Percentiles rank a stretch among this genome's conserved stretches.
These are phyloP conservation scores for Bedellia somnulentella DNA, from an alignment of 2,888 invertebrate genomes.

Conservation along the genomic window DNA sequence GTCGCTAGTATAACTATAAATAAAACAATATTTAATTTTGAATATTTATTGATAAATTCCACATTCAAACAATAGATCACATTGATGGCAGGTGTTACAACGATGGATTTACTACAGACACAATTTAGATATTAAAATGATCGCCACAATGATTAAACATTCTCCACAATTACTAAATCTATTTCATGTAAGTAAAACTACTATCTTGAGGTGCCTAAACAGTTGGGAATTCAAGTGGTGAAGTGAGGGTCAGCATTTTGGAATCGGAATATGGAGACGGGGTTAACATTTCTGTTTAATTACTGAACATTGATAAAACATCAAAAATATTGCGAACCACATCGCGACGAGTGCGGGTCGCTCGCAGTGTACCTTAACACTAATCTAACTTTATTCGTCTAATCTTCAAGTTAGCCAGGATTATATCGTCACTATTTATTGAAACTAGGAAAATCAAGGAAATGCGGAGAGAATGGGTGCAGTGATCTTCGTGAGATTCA, in stretches of 20 bases:
- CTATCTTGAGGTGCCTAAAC: too few relatives aligned
- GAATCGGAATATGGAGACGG: too few relatives aligned
- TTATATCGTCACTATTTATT: constrained; percentile 10
- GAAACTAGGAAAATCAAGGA: constrained; percentile 2
- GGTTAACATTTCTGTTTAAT: too few relatives aligned
- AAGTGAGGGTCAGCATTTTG: too few relatives aligned
- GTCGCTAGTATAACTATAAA: too few relatives aligned
- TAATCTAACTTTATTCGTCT: constrained; percentile 19
- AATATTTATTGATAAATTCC: constrained; percentile 59
- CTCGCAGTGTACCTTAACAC: too few relatives aligned
- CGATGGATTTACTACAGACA: constrained; percentile 47
- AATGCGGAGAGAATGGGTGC: too few relatives aligned
- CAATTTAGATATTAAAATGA: constrained; percentile 40
- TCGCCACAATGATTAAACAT: constrained; percentile 54
- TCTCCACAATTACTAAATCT: constrained; percentile 51
- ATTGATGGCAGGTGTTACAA: constrained; percentile 51
- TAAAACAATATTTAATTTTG: too few relatives aligned
- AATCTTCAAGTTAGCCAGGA: constrained; percentile 12
- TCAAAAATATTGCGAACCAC: constrained; percentile 38
- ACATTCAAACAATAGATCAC: constrained; percentile 60
- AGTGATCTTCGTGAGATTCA: constrained; percentile 52
- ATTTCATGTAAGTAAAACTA: too few relatives aligned
- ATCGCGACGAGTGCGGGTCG: constrained; percentile 24
- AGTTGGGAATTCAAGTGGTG: too few relatives aligned
- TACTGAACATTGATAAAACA: constrained; percentile 30